Evolutionary conservation across 2,797 vertebrate species (phyloP).

Genomic region (Oceanodroma leucorhoa): DNA sequence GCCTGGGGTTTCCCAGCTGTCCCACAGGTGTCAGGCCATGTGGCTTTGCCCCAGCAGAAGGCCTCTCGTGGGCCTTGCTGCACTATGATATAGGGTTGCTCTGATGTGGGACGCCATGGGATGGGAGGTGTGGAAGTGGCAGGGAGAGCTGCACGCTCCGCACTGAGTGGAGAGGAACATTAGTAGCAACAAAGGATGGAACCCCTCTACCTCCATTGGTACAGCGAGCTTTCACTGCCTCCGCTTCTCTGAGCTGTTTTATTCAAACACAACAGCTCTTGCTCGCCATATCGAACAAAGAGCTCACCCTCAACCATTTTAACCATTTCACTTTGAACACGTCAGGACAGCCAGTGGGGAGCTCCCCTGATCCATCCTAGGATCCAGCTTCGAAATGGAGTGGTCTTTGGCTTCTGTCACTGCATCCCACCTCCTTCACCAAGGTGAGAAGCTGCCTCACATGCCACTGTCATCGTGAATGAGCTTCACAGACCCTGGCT

Average conservation of each 20-base stretch:
- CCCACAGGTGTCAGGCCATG: too few species aligned
- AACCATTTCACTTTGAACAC: not conserved
- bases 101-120: not conserved
- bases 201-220: rapidly evolving
- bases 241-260: not conserved
- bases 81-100: not conserved
- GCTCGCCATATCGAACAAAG: rapidly evolving
- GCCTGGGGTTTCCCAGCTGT: not conserved
- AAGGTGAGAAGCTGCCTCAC: not conserved
- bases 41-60: not conserved
- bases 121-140: not conserved
- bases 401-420: not conserved
- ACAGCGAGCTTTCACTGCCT: rapidly evolving
- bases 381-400: not conserved
- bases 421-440: not conserved
- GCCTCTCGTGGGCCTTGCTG: not conserved
- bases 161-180: rapidly evolving
- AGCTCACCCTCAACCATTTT: not conserved
- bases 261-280: not conserved
- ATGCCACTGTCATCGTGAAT: not conserved
- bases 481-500: not conserved
- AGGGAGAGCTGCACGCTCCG: not conserved
- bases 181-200: not conserved
- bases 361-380: not conserved
- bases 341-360: not conserved